Evolutionary conservation across 2,888 invertebrate species (phyloP), one percentile per base, ranked within the genome.

Genomic region (Lochmaea crataegi): DNA sequence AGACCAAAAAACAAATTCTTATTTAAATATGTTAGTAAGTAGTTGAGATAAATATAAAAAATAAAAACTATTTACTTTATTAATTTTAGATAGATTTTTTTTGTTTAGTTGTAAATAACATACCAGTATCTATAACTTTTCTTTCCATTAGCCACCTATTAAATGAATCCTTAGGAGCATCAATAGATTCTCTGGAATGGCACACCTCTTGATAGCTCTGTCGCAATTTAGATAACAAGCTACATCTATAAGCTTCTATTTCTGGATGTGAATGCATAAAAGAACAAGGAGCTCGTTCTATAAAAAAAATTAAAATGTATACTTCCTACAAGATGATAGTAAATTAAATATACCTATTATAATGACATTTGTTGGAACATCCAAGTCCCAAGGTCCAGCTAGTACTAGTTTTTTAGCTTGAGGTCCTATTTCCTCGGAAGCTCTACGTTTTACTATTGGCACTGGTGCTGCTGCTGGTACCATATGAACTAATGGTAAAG

Each of bases 121-220:
- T 68, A 82, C 90, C 91, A 83, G 91, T 92, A 85, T 97, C 96
- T 79, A 94, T 91, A 0, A 97, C 94, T 88, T 97, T 97, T 56
- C 98, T 90, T 86, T 98, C 98, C 92, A 98, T 94, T 68, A 98
- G 87, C 98, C 98, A 99, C 64, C 96, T 92, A 86, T 97, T 97
- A 84, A 98, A 97, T 0, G 98, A 98, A 86, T 98, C 98, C 83
- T 94, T 94, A 0, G 98, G 98, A 10, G 97, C 96, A 88, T 98
- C 97, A 80, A 98, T 97, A 61, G 94, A 91, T 87, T 97, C 96
- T 79, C 98, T 90, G 0, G 96, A 94, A 86, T 96, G 95, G 86
- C 98, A 98, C 77, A 98, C 88, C 86, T 98, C 98, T 86, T 97
- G 95, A 87, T 97, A 98, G 82, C 95, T 95, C 83, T 94, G 94